A percentile compares a stretch with the other conserved stretches of the same genome.
Evolutionary conservation across 2,888 invertebrate genomes (phyloP).

Genomic region (Unio delphinus): DNA sequence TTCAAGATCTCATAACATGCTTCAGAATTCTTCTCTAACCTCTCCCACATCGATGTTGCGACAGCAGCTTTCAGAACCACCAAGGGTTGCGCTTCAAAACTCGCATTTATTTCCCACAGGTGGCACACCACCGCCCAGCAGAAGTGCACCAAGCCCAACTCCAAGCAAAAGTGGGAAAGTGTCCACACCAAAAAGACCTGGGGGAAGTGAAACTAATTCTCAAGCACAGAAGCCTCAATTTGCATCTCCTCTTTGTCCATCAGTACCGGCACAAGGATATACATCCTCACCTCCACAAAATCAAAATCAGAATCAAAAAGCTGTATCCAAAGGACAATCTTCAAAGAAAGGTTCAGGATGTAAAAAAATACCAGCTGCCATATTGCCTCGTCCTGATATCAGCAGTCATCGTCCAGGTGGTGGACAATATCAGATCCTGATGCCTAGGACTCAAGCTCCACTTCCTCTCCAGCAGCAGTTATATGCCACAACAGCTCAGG

Average conservation of each 20-base stretch:
- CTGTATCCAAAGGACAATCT: too few relatives aligned
- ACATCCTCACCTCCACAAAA: too few relatives aligned
- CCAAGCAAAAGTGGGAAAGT: too few relatives aligned
- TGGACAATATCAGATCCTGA: conserved; percentile 15
- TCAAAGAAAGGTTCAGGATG: too few relatives aligned
- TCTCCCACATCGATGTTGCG: conserved; percentile 23
- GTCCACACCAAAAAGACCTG: too few relatives aligned
- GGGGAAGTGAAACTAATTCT: too few relatives aligned
- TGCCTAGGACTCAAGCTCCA: conserved; percentile 69
- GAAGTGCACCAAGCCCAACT: conserved; percentile 7
- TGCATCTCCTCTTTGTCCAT: too few relatives aligned
- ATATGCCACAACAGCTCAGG: conserved; percentile 27
- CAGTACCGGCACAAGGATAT: too few relatives aligned
- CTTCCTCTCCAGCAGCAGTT: conserved; percentile 72
- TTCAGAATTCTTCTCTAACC: conserved; percentile 8
- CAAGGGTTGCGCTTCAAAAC: conserved; percentile 17
- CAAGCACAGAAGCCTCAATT: too few relatives aligned
- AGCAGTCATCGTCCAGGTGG: conserved; percentile 7
- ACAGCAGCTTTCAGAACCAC: conserved; percentile 1
- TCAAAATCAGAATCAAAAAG: too few relatives aligned
- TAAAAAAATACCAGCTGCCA: not conserved
- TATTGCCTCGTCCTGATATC: conserved; percentile 27
- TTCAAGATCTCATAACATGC: conserved; percentile 40
- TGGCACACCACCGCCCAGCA: conserved; percentile 12
- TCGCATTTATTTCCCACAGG: conserved; percentile 29